A percentile compares a stretch with the other conserved stretches of the same genome.
These are phyloP conservation scores for Orchesella cincta DNA, from an alignment of 1,140 invertebrate species.

Conservation along the genomic window DNA sequence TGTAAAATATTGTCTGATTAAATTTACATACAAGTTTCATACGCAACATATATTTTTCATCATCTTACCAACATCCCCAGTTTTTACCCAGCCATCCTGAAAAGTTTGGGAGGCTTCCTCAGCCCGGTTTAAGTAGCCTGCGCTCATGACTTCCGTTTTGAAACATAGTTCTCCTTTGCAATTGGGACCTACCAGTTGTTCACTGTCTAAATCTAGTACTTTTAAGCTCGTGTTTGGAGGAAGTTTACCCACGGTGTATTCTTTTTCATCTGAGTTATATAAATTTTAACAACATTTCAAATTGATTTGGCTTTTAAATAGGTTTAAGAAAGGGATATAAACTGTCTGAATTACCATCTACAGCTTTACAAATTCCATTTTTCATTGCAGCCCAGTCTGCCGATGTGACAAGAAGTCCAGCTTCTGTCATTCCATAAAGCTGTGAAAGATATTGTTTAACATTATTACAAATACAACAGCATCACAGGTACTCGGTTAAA, in stretches of 20 bases:
- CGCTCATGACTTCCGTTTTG: not conserved
- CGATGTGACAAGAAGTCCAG: constrained; percentile 31
- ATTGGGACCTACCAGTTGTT: not conserved
- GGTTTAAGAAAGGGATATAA: too few species aligned
- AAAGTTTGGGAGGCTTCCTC: not conserved
- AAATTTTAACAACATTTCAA: too few species aligned
- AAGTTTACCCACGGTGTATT: constrained; percentile 12
- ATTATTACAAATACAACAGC: not conserved
- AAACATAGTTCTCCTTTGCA: constrained; percentile 31
- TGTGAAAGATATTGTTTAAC: not conserved
- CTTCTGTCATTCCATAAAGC: constrained; percentile 46
- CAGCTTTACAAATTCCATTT: not conserved
- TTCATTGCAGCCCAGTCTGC: not conserved
- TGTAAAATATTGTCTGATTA: too few species aligned
- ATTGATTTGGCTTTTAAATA: too few species aligned
- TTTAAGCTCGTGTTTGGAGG: constrained; percentile 9
- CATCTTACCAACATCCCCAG: constrained; percentile 22
- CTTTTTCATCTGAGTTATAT: not conserved
- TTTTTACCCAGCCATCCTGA: constrained; percentile 9
- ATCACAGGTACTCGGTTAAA: not conserved
- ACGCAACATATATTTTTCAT: too few species aligned
- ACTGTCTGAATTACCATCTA: not conserved
- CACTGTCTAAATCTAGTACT: constrained; percentile 30
- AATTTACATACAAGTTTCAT: too few species aligned
- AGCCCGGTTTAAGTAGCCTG: constrained; percentile 2